These are phyloP conservation scores for Accipiter virgatus DNA, from an alignment of 2,113 vertebrate genomes.

Conservation along the genomic window DNA sequence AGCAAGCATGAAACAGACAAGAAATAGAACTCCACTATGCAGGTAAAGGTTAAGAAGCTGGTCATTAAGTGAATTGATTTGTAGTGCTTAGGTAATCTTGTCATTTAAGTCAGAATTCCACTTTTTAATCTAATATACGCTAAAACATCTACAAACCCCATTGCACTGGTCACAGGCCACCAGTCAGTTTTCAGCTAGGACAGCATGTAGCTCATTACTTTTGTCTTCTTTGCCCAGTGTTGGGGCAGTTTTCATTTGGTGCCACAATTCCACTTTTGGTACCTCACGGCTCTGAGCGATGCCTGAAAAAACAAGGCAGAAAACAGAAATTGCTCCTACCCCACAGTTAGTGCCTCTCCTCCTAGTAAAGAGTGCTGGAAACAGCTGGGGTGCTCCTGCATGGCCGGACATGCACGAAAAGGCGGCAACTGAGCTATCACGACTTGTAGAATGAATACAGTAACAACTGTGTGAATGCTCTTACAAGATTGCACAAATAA, in stretches of 20 bases:
- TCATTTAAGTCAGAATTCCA: not conserved
- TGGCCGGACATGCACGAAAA: rapidly evolving
- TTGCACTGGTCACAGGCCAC: not conserved
- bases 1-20: not conserved
- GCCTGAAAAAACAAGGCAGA: not conserved
- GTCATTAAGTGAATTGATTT: not conserved
- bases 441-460: rapidly evolving
- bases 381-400: not conserved
- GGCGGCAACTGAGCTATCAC: rapidly evolving
- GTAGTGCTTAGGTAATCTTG: not conserved
- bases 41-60: not conserved
- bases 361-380: not conserved
- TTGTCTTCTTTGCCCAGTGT: not conserved
- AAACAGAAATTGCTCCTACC: not conserved
- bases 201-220: not conserved
- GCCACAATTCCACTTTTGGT: not conserved
- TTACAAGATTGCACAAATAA: not conserved
- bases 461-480: rapidly evolving
- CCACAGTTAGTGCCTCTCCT: not conserved
- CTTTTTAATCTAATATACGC: not conserved
- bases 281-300: rapidly evolving
- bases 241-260: not conserved
- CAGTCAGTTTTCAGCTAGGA: not conserved
- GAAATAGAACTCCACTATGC: not conserved
- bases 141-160: not conserved